Percentiles rank a stretch among this genome's conserved stretches.
These are phyloP conservation scores for Ernsta delagoae DNA, from an alignment of 2,888 invertebrate genomes.

Conservation along the genomic window DNA sequence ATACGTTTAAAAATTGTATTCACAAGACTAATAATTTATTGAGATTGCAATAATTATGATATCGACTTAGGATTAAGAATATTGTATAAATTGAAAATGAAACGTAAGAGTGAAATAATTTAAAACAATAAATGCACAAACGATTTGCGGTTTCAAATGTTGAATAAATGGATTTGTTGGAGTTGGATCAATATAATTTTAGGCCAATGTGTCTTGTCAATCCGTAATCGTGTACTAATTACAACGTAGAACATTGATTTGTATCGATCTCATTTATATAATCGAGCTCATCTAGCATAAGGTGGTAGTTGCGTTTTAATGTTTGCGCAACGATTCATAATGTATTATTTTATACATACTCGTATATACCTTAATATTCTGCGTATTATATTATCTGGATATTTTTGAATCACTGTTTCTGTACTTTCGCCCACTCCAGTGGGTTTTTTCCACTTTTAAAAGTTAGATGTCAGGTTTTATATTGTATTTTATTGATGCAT, in stretches of 20 bases:
- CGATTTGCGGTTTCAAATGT: constrained; percentile 20
- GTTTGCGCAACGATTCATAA: constrained; percentile 18
- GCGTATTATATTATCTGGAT: constrained; percentile 29
- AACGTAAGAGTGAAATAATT: constrained; percentile 7
- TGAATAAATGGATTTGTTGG: constrained; percentile 3
- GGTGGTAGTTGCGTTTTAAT: constrained; percentile 24
- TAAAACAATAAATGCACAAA: constrained; percentile 24
- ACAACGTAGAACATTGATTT: constrained; percentile 33
- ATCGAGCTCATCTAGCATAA: constrained; percentile 37
- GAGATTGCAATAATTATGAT: constrained; percentile 19
- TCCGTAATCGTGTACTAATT: constrained; percentile 5
- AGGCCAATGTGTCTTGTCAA: not conserved
- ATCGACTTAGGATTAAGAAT: constrained; percentile 23
- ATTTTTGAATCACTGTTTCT: constrained; percentile 22
- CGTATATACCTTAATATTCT: constrained; percentile 8
- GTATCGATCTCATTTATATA: constrained; percentile 59
- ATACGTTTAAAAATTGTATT: constrained; percentile 6
- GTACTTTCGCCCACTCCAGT: constrained; percentile 41
- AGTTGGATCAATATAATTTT: not conserved
- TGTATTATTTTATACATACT: constrained; percentile 4
- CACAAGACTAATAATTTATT: constrained; percentile 15
- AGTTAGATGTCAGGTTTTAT: constrained; percentile 52
- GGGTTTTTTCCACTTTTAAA: no score
- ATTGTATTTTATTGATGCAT: constrained; percentile 51
- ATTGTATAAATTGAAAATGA: constrained; percentile 18